Evolutionary conservation across 2,797 vertebrate species (phyloP).

Genomic region (Argyrosomus regius): DNA sequence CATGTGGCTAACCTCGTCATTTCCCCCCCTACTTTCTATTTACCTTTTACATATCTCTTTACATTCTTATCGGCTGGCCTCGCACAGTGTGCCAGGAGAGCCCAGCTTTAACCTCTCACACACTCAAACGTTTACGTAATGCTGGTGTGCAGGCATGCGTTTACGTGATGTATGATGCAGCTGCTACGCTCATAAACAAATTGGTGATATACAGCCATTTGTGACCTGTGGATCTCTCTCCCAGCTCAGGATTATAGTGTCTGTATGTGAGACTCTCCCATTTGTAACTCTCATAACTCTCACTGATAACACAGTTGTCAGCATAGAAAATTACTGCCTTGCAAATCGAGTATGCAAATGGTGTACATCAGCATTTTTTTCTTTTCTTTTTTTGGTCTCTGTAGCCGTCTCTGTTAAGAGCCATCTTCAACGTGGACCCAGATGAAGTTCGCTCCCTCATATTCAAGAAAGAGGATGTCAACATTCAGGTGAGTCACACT

Average conservation of each 20-base stretch:
- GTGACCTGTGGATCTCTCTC: conserved; percentile 23
- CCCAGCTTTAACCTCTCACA: conserved; percentile 19
- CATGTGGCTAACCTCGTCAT: neutral
- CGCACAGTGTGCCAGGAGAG: neutral
- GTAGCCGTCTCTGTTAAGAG: conserved; percentile 95
- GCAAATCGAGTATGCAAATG: conserved; percentile 16
- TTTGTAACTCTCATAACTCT: conserved; percentile 40
- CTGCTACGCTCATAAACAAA: conserved; percentile 54
- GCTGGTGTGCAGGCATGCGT: neutral
- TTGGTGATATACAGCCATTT: conserved; percentile 18
- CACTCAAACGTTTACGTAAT: neutral
- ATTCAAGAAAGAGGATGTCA: conserved; percentile 99
- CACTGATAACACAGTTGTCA: conserved; percentile 52
- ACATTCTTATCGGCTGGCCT: conserved; percentile 31
- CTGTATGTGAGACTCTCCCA: conserved; percentile 15
- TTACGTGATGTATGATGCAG: conserved; percentile 17
- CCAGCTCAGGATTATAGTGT: conserved; percentile 43
- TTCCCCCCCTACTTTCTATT: neutral
- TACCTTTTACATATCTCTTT: conserved; percentile 30
- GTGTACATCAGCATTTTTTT: conserved; percentile 21
- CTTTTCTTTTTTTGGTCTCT: conserved; percentile 48
- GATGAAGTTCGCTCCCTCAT: conserved; percentile 97
- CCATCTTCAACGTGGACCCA: conserved; percentile 98
- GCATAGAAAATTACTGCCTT: conserved; percentile 44
- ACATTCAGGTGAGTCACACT: conserved; percentile 90